Percentiles rank a stretch among this genome's conserved stretches.
Evolutionary conservation across 1,140 invertebrate species (phyloP).

Genomic region (Anagrus nilaparvatae): DNA sequence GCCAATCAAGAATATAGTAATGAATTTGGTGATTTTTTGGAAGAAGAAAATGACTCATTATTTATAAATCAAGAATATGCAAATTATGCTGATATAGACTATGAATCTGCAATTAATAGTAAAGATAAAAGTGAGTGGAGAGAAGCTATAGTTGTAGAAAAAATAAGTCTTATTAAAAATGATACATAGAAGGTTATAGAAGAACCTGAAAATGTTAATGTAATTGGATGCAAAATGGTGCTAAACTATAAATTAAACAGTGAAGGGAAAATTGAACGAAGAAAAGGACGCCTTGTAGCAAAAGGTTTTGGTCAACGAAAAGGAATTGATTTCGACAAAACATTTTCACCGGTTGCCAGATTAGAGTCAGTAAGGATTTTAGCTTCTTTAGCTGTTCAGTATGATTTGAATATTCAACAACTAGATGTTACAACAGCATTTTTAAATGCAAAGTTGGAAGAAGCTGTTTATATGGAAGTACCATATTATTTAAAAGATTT

Average conservation of each 20-base stretch:
- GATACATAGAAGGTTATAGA: conserved; percentile 5
- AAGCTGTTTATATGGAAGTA: conserved; percentile 20
- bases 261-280: conserved; percentile 10
- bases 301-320: conserved; percentile 17
- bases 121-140: not conserved
- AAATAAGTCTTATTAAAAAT: not conserved
- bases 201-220: not conserved
- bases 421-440: conserved; percentile 30
- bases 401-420: conserved; percentile 11
- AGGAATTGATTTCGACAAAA: conserved; percentile 6
- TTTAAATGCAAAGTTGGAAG: conserved; percentile 24
- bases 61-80: too few relatives aligned
- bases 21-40: too few relatives aligned
- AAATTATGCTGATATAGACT: too few relatives aligned
- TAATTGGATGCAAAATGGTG: conserved; percentile 24
- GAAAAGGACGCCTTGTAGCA: conserved; percentile 17
- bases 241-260: conserved; percentile 23
- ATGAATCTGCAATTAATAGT: conserved; percentile 2
- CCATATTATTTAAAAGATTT: too few relatives aligned
- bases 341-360: conserved; percentile 15
- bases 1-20: not conserved
- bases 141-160: conserved; percentile 1
- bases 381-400: conserved; percentile 2
- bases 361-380: conserved; percentile 1
- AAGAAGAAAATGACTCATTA: too few relatives aligned